Base-by-base conservation (phyloP, 2,797 vertebrate genomes). In the Apodemus agrarius region DNA sequence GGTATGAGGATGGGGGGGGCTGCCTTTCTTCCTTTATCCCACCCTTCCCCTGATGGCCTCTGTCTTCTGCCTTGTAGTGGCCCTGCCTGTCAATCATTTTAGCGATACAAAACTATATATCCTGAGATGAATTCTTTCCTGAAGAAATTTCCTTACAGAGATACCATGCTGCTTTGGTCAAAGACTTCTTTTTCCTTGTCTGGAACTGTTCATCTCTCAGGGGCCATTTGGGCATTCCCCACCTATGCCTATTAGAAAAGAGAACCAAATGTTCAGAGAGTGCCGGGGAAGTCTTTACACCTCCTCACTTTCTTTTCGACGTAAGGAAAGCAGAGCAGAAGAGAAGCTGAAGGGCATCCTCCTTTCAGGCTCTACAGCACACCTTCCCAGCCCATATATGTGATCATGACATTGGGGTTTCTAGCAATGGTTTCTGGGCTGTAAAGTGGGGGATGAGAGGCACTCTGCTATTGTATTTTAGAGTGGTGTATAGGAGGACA, bases 121-220 rank as follows among this genome's bases (percentile, higher is more conserved):
- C 26, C 37, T 93, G 82, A 92, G 86, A 82, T 78, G 31, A 11
- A 65, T 54, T 87, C 81, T 88, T 75, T 74, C 17, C 65, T 76
- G 40, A 69, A 94, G 43, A 96, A 87, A 88, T 80, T 81, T 74
- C 87, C 89, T 85, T 95, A 87, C 61, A 80, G 52, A 81, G n/a
- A 67, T 37, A 69, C 5, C 49, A 57, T 75, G 43, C 84, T 67
- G 19, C 10, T 63, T 96, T 86, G 81, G 90, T 63, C 22, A 59
- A 95, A 93, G n/a, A 2, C n/a, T 78, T n/a, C 14, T 43, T 95
- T 78, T 79, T 16, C 29, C 43, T 96, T 82, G 59, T 79, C 61
- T 79, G 83, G 49, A 40, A 93, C 6, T 61, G 54, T n/a, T 84
- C 46, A 84, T 81, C 84, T 78, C 46, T n/a, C 52, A 74, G 69